phyloP scores from a whole-genome alignment of 2,797 vertebrate species.

The Borostomias antarcticus region DNA sequence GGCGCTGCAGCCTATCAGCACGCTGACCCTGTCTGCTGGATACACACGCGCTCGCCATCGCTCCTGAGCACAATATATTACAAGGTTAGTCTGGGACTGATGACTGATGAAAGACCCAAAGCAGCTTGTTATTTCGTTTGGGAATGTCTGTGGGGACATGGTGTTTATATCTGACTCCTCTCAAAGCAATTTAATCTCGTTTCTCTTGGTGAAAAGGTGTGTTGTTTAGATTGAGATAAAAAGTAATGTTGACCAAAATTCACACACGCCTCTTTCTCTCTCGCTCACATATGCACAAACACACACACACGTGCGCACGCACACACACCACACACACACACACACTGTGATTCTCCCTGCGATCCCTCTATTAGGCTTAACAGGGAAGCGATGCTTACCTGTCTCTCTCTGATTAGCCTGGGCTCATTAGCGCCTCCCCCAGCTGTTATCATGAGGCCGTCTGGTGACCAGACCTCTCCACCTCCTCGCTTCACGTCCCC shows the following conservation, averaged over 20 bases:
- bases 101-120: not conserved
- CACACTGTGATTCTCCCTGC: not conserved
- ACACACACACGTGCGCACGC: slow-evolving; percentile 3
- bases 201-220: slow-evolving; percentile 1
- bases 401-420: not conserved
- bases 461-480: not conserved
- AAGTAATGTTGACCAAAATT: not conserved
- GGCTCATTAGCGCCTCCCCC: not conserved
- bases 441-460: not conserved
- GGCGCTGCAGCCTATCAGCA: slow-evolving; percentile 32
- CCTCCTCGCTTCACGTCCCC: slow-evolving; percentile 8
- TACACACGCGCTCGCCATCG: slow-evolving; percentile 38
- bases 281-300: not conserved
- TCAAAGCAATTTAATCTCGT: not conserved
- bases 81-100: slow-evolving; percentile 17
- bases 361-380: not conserved
- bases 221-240: not conserved
- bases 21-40: slow-evolving; percentile 13
- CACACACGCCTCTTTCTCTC: not conserved
- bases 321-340: slow-evolving; percentile 14
- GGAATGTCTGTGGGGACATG: not conserved
- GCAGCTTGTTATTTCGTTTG: not conserved
- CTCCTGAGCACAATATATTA: slow-evolving; percentile 40
- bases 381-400: not conserved
- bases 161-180: not conserved